Base-by-base conservation (phyloP, 2,797 vertebrate genomes). In the Pteropus rufus region DNA sequence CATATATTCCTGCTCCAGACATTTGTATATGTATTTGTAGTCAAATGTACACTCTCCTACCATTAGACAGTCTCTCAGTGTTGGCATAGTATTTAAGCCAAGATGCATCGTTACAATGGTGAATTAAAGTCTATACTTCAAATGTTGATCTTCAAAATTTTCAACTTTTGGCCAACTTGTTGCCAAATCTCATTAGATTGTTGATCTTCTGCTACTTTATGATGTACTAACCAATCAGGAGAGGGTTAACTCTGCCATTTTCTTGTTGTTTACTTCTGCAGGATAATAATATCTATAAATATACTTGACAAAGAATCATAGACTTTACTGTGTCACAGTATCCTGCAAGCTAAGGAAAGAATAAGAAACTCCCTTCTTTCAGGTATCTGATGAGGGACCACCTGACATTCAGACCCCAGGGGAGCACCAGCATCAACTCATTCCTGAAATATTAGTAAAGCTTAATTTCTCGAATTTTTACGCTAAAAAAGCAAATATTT, bases 141-240 rank as follows among this genome's bases (percentile, higher is more conserved):
- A 65, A 70, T 90, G 58, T 36, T 77, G 46, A 65, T 46, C 41
- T 29, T 87, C n/a, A 77, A 65, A 64, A 86, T 23, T 46, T 85
- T 81, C 18, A 10, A 39, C 31, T 46, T 58, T 52, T 41, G 4
- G 36, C 36, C 58, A 92, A 88, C 10, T 60, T 94, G 54, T 91
- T 87, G 44, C 31, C 87, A 88, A 77, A 65, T 46, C 26, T 96
- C 84, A 60, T 76, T 56, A 84, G 62, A 94, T 94, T 72, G 80
- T 12, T 36, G 16, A 62, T 34, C 1, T 62, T 91, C 80, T 52
- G 34, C 84, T 89, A 73, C 41, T 81, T 94, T 65, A 93, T 73
- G 21, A 16, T 88, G 41, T 82, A 85, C 52, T 94, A 75, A 94
- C 54, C 75, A 91, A 62, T 76, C 46, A 85, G 81, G 29, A 92